These are phyloP conservation scores for Planococcus citri DNA, from an alignment of 1,140 invertebrate species.

Conservation along the genomic window DNA sequence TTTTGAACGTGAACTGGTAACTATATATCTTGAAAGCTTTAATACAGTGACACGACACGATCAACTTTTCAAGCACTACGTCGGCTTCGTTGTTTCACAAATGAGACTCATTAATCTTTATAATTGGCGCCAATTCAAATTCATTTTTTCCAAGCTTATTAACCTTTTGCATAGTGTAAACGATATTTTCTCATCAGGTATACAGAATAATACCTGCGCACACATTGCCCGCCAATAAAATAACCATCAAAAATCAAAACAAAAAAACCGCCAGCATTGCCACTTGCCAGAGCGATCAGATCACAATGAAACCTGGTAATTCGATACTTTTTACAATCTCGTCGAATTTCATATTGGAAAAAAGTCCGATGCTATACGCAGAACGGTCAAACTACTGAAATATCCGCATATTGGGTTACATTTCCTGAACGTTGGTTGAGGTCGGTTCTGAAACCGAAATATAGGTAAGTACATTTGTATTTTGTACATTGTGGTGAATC, in stretches of 20 bases:
- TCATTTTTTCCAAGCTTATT: neutral
- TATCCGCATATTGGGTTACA: neutral
- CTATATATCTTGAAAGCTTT: neutral
- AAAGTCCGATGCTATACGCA: neutral
- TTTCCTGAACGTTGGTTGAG: neutral
- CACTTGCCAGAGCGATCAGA: too few relatives aligned
- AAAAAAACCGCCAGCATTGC: too few relatives aligned
- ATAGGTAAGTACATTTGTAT: too few relatives aligned
- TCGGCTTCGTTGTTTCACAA: slow-evolving; percentile 1
- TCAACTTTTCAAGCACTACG: neutral
- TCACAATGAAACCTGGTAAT: neutral
- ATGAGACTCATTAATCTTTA: slow-evolving; percentile 3
- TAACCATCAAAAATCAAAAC: too few relatives aligned
- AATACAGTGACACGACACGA: neutral
- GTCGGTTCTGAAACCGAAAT: too few relatives aligned
- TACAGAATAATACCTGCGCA: too few relatives aligned
- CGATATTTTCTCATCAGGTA: neutral
- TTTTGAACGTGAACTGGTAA: neutral
- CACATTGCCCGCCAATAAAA: neutral
- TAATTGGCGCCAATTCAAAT: neutral
- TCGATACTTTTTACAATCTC: neutral
- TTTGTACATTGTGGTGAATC: too few relatives aligned
- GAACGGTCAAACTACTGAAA: neutral
- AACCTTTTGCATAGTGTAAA: neutral
- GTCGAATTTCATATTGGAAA: neutral